Evolutionary conservation across 1,140 invertebrate genomes (phyloP).

Genomic region (Ooceraea biroi): DNA sequence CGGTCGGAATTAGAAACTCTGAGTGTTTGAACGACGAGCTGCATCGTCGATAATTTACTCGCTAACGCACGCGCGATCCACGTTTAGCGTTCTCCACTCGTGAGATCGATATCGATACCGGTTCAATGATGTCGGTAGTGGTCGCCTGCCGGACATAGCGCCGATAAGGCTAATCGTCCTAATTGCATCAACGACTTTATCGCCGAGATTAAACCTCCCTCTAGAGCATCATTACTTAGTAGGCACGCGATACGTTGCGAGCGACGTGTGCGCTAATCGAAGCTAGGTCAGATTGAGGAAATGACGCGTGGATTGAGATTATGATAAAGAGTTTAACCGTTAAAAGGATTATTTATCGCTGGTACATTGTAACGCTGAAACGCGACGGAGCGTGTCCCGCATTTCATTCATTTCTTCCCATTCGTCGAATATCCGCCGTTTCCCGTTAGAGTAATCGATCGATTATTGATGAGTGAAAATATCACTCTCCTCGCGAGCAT

Average conservation of each 20-base stretch:
- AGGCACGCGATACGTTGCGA: neutral
- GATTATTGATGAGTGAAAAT: constrained; percentile 39
- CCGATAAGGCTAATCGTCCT: constrained; percentile 33
- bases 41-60: constrained; percentile 9
- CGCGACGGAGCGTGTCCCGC: constrained; percentile 2
- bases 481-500: neutral
- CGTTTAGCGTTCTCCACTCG: neutral
- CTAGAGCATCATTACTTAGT: constrained; percentile 13
- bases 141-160: neutral
- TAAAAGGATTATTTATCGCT: constrained; percentile 32
- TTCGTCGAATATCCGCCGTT: neutral
- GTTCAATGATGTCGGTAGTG: neutral
- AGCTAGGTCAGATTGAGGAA: constrained; percentile 20
- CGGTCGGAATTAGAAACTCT: neutral
- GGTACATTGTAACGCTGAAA: neutral
- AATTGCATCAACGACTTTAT: constrained; percentile 38
- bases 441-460: constrained; percentile 25
- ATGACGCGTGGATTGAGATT: constrained; percentile 16
- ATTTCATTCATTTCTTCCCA: constrained; percentile 19
- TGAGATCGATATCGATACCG: neutral
- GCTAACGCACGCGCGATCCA: neutral
- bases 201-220: constrained; percentile 12
- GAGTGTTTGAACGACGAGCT: neutral
- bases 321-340: constrained; percentile 26
- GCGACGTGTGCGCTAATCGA: constrained; percentile 13